Conservation (phyloP, 2,113 vertebrate genomes). For the Puffinus mauretanicus region DNA sequence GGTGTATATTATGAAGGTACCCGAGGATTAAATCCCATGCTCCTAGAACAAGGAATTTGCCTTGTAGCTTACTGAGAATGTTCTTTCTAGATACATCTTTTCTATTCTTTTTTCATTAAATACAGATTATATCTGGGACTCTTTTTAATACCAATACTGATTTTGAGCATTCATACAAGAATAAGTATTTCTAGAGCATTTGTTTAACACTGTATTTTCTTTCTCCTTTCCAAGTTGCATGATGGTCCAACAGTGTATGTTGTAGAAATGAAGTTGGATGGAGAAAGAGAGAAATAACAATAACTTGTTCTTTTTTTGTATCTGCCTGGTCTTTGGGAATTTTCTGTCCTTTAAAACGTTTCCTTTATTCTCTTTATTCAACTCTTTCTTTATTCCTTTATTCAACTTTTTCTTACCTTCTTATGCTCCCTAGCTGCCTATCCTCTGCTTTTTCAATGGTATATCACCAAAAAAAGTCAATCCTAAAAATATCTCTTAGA, state of each 20-base stretch:
- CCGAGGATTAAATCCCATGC: not conserved
- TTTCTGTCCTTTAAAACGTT: not conserved
- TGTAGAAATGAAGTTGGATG: not conserved
- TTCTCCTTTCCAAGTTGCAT: not conserved
- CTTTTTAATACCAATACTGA: not conserved
- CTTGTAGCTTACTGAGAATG: not conserved
- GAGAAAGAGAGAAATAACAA: not conserved
- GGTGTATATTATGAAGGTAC: not conserved
- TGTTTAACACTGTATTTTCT: not conserved
- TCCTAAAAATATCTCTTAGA: not conserved
- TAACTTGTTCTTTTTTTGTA: not conserved
- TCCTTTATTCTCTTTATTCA: not conserved
- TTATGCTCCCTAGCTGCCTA: no score
- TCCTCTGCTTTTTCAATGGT: not conserved
- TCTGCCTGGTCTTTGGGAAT: not conserved
- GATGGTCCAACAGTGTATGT: not conserved
- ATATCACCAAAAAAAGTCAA: not conserved
- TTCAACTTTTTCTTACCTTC: not conserved
- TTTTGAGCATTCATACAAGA: not conserved
- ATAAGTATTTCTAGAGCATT: not conserved
- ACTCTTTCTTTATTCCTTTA: not conserved
- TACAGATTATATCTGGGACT: not conserved
- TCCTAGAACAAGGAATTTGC: not conserved
- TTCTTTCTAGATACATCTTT: not conserved
- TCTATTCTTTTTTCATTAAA: not conserved